Percentiles rank a stretch among this genome's conserved stretches.
These are phyloP conservation scores for Heterodera schachtii DNA, from an alignment of 1,140 invertebrate species.

Conservation along the genomic window DNA sequence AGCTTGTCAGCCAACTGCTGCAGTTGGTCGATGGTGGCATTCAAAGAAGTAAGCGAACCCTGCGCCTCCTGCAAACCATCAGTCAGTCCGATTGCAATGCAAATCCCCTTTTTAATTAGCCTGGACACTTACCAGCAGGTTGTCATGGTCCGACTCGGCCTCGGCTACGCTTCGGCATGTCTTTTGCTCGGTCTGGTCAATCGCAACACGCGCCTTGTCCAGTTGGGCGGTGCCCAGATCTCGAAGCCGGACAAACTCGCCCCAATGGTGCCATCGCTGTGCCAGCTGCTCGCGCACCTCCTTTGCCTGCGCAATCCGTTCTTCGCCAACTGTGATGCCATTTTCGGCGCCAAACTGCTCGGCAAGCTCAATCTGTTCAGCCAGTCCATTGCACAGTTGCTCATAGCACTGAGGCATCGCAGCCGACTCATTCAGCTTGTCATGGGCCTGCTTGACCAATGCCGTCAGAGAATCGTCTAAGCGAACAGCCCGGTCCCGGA, in stretches of 20 bases:
- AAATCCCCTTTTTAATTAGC: slow-evolving; percentile 24
- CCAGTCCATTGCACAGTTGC: slow-evolving; percentile 35
- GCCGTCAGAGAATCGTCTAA: slow-evolving; percentile 37
- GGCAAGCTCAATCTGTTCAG: slow-evolving; percentile 18
- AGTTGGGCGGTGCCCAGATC: slow-evolving; percentile 40
- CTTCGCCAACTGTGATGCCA: not conserved
- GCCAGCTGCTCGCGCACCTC: slow-evolving; percentile 35
- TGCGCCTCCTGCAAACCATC: slow-evolving; percentile 33
- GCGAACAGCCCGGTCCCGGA: not conserved
- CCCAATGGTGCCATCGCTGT: slow-evolving; percentile 39
- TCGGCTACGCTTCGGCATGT: slow-evolving; percentile 35
- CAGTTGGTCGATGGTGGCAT: slow-evolving; percentile 44
- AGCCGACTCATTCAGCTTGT: slow-evolving; percentile 44
- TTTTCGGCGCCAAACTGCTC: slow-evolving; percentile 2
- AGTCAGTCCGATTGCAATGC: not conserved
- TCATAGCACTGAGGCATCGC: slow-evolving; percentile 45
- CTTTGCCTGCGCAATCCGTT: slow-evolving; percentile 29
- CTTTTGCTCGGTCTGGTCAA: slow-evolving; percentile 45
- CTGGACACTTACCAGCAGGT: slow-evolving; percentile 27
- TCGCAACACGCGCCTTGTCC: slow-evolving; percentile 42
- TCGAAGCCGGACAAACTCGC: slow-evolving; percentile 46
- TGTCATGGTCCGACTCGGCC: slow-evolving; percentile 42
- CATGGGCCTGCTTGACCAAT: slow-evolving; percentile 43
- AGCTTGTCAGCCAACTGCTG: slow-evolving; percentile 54
- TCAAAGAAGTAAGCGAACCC: slow-evolving; percentile 22